A percentile compares a stretch with the other conserved stretches of the same genome.
These are phyloP conservation scores for Catocala sponsa DNA, from an alignment of 2,888 invertebrate genomes.

Conservation along the genomic window DNA sequence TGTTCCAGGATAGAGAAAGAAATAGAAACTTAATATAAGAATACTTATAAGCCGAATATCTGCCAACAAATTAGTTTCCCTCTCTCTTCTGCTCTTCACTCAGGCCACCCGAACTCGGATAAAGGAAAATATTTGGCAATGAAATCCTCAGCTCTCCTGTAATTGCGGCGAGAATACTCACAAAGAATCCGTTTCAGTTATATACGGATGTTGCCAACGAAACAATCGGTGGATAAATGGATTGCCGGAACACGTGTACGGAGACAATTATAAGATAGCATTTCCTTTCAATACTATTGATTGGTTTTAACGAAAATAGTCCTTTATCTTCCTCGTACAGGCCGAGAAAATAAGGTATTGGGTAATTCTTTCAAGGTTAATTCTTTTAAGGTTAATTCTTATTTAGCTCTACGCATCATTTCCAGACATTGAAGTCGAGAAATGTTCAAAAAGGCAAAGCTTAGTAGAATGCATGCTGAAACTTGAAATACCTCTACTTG, in stretches of 20 bases:
- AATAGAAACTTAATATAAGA: too few relatives aligned
- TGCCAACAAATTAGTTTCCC: too few relatives aligned
- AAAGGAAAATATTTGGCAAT: slow-evolving; percentile 85
- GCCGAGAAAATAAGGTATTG: neutral
- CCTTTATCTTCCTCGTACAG: neutral
- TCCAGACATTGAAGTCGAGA: too few relatives aligned
- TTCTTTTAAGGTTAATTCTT: too few relatives aligned
- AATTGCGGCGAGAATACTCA: slow-evolving; percentile 69
- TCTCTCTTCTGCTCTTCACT: slow-evolving; percentile 38
- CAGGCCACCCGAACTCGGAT: slow-evolving; percentile 57
- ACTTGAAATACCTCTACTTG: too few relatives aligned
- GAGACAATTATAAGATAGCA: slow-evolving; percentile 44
- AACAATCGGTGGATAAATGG: slow-evolving; percentile 51
- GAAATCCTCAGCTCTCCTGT: slow-evolving; percentile 78
- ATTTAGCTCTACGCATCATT: too few relatives aligned
- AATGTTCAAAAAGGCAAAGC: too few relatives aligned
- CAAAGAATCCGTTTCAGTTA: slow-evolving; percentile 53
- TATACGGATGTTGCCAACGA: slow-evolving; percentile 40
- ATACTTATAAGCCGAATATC: too few relatives aligned
- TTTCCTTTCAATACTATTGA: slow-evolving; percentile 34
- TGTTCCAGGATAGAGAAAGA: too few relatives aligned
- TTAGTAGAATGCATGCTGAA: too few relatives aligned
- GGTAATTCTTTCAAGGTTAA: too few relatives aligned
- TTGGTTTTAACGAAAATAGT: slow-evolving; percentile 15
- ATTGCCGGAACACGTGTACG: slow-evolving; percentile 39